Evolutionary conservation across 2,797 vertebrate species (phyloP).

Genomic region (Nasua narica): DNA sequence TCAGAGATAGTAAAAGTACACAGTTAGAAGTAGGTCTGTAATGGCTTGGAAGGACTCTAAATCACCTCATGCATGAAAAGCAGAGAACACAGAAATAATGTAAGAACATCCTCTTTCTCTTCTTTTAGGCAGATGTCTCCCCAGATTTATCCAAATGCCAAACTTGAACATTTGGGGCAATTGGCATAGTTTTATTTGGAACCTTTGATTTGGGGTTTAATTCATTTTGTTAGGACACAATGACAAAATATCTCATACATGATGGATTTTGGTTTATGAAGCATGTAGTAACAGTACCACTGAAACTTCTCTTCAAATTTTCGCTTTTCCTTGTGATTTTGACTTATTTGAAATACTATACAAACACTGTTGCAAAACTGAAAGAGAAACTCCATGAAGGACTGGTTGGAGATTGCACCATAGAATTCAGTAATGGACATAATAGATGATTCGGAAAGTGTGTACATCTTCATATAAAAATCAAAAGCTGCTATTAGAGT

Average conservation of each 20-base stretch:
- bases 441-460: not conserved
- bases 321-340: not conserved
- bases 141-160: constrained; percentile 65
- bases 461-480: not conserved
- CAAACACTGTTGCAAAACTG: not conserved
- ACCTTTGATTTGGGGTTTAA: constrained; percentile 38
- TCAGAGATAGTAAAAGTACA: constrained; percentile 70
- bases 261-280: constrained; percentile 48
- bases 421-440: not conserved
- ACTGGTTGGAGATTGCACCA: not conserved
- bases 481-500: not conserved
- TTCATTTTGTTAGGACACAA: not conserved
- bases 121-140: constrained; percentile 49
- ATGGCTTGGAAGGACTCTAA: constrained; percentile 78
- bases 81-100: constrained; percentile 62
- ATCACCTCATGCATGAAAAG: constrained; percentile 68
- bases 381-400: constrained; percentile 42
- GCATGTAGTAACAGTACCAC: constrained; percentile 49
- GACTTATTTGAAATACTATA: constrained; percentile 42
- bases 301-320: constrained; percentile 12
- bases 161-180: constrained; percentile 52
- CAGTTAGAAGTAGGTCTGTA: constrained; percentile 71
- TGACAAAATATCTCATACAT: constrained; percentile 49
- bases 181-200: constrained; percentile 33
- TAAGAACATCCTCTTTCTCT: constrained; percentile 58